Conservation (phyloP, 2,113 vertebrate species). For the Carassius gibelio region DNA sequence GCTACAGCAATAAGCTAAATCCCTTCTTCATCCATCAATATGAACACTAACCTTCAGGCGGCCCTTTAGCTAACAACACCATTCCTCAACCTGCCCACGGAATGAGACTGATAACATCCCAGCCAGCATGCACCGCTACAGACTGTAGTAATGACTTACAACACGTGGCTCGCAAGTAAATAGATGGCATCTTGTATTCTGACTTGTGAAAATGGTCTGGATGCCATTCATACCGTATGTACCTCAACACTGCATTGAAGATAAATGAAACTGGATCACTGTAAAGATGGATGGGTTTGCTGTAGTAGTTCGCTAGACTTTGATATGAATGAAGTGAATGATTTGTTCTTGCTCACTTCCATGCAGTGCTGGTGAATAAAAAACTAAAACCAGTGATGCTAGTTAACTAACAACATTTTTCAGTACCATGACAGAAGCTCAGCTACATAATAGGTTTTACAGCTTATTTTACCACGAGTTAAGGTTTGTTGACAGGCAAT, state of each 20-base stretch:
- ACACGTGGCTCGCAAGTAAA: slow-evolving; percentile 10
- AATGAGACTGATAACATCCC: slow-evolving; percentile 38
- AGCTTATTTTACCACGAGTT: not conserved
- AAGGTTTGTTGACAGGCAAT: not conserved
- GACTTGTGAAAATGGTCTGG: not conserved
- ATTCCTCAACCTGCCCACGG: slow-evolving; percentile 34
- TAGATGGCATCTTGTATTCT: not conserved
- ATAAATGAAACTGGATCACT: not conserved
- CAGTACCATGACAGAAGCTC: not conserved
- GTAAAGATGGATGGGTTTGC: slow-evolving; percentile 22
- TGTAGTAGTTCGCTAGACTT: not conserved
- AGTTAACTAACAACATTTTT: not conserved
- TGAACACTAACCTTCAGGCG: slow-evolving; percentile 33
- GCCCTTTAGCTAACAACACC: slow-evolving; percentile 41
- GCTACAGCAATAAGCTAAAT: slow-evolving; percentile 12
- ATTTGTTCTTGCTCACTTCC: not conserved
- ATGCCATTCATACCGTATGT: not conserved
- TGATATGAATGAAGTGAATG: not conserved
- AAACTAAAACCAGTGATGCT: not conserved
- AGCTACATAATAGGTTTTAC: not conserved
- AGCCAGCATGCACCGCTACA: not conserved
- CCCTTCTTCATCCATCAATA: slow-evolving; percentile 30
- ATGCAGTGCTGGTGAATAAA: not conserved
- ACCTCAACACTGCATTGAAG: not conserved
- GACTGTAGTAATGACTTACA: slow-evolving; percentile 16